phyloP scores from a whole-genome alignment of 2,888 invertebrate genomes.

The Epirrhoe alternata region DNA sequence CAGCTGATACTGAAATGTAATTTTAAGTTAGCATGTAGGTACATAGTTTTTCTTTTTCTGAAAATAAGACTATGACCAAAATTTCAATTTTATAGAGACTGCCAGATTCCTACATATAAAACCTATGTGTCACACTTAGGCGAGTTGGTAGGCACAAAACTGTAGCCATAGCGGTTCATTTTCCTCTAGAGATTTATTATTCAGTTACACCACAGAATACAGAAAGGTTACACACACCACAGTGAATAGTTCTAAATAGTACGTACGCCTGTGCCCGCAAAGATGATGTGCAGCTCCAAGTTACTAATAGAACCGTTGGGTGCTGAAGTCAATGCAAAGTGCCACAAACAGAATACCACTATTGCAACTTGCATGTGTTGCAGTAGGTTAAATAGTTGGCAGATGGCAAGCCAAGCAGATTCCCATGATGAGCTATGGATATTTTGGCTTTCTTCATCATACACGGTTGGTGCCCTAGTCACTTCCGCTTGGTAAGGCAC shows the following conservation, averaged over 20 bases:
- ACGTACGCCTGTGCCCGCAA: constrained; percentile 82
- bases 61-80: no score
- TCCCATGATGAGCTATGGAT: constrained; percentile 67
- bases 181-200: no score
- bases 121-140: no score
- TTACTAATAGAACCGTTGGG: constrained; percentile 74
- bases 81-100: no score
- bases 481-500: constrained; percentile 78
- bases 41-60: no score
- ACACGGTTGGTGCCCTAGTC: constrained; percentile 70
- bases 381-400: constrained; percentile 74
- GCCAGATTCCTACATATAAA: no score
- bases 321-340: constrained; percentile 71
- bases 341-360: constrained; percentile 77
- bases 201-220: no score
- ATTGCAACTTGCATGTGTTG: constrained; percentile 80
- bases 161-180: no score
- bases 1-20: constrained; percentile 75
- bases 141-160: no score
- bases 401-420: constrained; percentile 75
- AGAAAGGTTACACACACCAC: no score
- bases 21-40: no score
- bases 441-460: constrained; percentile 75
- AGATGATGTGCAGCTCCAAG: constrained; percentile 76
- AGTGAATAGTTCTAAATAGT: constrained; percentile 26